Base-by-base conservation (phyloP, 2,797 vertebrate species). In the Lacerta agilis region DNA sequence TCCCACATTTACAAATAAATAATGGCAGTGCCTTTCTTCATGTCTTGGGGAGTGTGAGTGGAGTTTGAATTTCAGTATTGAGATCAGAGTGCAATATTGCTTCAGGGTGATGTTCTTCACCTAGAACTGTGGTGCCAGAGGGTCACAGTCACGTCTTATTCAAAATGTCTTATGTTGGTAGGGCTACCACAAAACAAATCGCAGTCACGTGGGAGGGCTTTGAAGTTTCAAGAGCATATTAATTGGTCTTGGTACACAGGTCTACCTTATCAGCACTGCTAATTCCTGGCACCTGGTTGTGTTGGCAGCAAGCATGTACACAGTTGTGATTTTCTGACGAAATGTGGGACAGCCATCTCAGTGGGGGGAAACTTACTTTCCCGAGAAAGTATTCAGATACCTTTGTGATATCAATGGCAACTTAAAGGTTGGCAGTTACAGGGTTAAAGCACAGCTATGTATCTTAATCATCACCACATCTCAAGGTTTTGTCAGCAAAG, bases 401-500 rank as follows among this genome's bases (percentile, higher is more conserved):
- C 0, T 18, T 61, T 80, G 49, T 45, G 67, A 64, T 36, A 25
- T 69, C 36, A 18, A 0, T 55, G 23, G 69, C 11, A 55, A 87
- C 75, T 5, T 3, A 83, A 88, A 58, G 0, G 64, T 73, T 88
- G 85, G 92, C 89, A 94, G 85, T 80, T 85, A 73, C 10, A 91
- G 83, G 67, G 93, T 96, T 95, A 95, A 95, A 69, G 3, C 80
- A 85, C 67, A n/a, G 36, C 81, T 83, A 89, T 87, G 88, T 85
- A 91, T 92, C 94, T 91, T 92, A 88, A 92, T 90, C 91, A 92
- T 87, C 86, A 93, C 86, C 89, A 92, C 91, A 80, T 94, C 94
- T 94, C 92, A 95, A 94, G 94, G 91, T 93, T 55, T 92, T 95
- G 94, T 95, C 95, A 95, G 92, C 75, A 95, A 95, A 95, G 94